phyloP scores from a whole-genome alignment of 2,113 vertebrate species.

The Stigmatopora nigra region DNA sequence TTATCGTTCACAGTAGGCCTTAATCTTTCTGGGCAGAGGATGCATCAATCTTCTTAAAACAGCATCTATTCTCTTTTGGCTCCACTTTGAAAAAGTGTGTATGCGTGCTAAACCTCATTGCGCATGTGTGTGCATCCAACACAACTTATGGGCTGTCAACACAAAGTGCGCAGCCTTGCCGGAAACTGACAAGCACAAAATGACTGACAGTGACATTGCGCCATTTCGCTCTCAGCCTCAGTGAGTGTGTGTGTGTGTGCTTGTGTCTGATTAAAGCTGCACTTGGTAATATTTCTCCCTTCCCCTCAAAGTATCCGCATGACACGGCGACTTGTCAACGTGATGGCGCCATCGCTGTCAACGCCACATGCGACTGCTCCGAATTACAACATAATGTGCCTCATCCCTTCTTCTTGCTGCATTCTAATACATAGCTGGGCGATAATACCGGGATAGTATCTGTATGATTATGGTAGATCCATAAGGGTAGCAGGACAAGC shows the following conservation, averaged over 20 bases:
- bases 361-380: slow-evolving; percentile 24
- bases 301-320: slow-evolving; percentile 29
- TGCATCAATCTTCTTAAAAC: slow-evolving; percentile 67
- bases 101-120: slow-evolving; percentile 5
- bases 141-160: slow-evolving; percentile 70
- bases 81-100: slow-evolving; percentile 35
- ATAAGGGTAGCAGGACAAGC: too few species aligned
- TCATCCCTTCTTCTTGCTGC: slow-evolving; percentile 10
- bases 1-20: slow-evolving; percentile 50
- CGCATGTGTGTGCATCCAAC: slow-evolving; percentile 24
- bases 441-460: too few species aligned
- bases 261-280: slow-evolving; percentile 39
- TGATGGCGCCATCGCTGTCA: slow-evolving; percentile 82
- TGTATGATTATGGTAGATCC: too few species aligned
- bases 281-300: slow-evolving; percentile 34
- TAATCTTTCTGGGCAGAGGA: slow-evolving; percentile 61
- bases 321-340: slow-evolving; percentile 76
- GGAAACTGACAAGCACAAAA: slow-evolving; percentile 57
- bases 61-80: slow-evolving; percentile 62
- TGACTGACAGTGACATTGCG: slow-evolving; percentile 67
- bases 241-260: slow-evolving; percentile 23
- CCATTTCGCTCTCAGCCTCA: slow-evolving; percentile 36
- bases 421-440: slow-evolving; percentile 15
- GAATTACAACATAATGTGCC: slow-evolving; percentile 39
- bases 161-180: slow-evolving; percentile 64